Percentiles rank a stretch among this genome's conserved stretches.
Evolutionary conservation across 2,113 vertebrate species (phyloP).

Genomic region (Leuciscus idus): DNA sequence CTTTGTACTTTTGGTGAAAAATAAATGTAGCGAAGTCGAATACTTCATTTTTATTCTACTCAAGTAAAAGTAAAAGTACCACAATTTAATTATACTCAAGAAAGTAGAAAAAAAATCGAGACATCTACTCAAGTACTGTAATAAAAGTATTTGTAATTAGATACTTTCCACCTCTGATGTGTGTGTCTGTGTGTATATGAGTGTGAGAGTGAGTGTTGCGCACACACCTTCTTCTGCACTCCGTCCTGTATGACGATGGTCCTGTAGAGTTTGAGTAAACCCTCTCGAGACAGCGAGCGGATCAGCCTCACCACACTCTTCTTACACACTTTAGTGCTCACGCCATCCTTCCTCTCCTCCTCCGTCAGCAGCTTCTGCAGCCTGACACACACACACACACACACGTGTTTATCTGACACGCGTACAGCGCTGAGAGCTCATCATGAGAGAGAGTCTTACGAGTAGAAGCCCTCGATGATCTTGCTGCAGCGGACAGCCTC

Average conservation of each 20-base stretch:
- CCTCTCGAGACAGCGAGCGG: constrained; percentile 82
- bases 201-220: not conserved
- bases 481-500: constrained; percentile 85
- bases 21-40: no score
- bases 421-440: not conserved
- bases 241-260: constrained; percentile 94
- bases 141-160: no score
- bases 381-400: constrained; percentile 66
- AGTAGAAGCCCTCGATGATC: constrained; percentile 89
- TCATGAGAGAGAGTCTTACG: constrained; percentile 75
- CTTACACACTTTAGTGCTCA: constrained; percentile 89
- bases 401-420: not conserved
- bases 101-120: no score
- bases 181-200: not conserved
- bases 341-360: constrained; percentile 87
- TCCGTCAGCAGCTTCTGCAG: constrained; percentile 94
- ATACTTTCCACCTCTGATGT: no score
- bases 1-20: no score
- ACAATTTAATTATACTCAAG: no score
- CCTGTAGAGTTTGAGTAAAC: constrained; percentile 84
- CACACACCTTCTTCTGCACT: constrained; percentile 86
- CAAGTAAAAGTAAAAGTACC: no score
- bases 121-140: no score
- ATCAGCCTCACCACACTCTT: constrained; percentile 91
- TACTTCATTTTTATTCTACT: no score